Evolutionary conservation across 2,888 invertebrate genomes (phyloP).

Genomic region (Lissonota sp.): DNA sequence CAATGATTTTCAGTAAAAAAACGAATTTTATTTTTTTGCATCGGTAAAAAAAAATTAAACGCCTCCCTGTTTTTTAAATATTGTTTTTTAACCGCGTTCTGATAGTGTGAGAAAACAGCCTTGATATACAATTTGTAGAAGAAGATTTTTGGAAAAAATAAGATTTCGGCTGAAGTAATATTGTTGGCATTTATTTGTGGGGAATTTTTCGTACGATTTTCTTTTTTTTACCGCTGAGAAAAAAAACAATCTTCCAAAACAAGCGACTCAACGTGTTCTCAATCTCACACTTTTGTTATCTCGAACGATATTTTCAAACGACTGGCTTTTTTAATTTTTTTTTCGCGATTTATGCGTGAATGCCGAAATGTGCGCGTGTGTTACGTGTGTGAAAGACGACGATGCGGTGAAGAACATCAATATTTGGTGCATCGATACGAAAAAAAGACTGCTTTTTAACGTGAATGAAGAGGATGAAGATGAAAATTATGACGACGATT

Average conservation of each 20-base stretch:
- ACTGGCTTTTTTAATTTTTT: slow-evolving; percentile 25
- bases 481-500: slow-evolving; percentile 54
- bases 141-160: no score
- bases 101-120: no score
- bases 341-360: not conserved
- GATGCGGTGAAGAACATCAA: slow-evolving; percentile 43
- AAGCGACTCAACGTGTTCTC: slow-evolving; percentile 41
- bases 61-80: no score
- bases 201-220: no score
- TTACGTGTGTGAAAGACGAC: slow-evolving; percentile 3
- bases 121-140: no score
- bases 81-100: no score
- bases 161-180: no score
- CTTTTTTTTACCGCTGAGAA: no score
- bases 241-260: not conserved
- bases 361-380: not conserved
- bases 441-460: slow-evolving; percentile 75
- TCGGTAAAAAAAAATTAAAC: no score
- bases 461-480: slow-evolving; percentile 57
- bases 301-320: slow-evolving; percentile 18
- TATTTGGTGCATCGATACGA: slow-evolving; percentile 71
- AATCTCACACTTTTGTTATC: not conserved
- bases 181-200: no score
- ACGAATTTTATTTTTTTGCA: no score
- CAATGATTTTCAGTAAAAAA: no score